Evolutionary conservation across 2,797 vertebrate species (phyloP).

Genomic region (Tenualosa ilisha): DNA sequence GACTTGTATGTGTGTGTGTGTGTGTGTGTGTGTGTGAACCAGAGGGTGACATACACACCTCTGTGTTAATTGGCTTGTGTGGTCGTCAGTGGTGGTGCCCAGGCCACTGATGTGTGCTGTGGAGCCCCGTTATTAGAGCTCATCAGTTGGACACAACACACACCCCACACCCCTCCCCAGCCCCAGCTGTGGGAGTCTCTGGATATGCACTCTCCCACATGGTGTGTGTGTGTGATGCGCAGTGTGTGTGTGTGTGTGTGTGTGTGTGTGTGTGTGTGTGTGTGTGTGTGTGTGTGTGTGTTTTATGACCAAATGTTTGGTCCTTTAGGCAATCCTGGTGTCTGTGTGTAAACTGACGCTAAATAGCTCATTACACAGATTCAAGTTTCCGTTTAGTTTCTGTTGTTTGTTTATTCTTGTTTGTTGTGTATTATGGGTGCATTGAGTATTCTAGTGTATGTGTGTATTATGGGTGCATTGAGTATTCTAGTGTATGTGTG

Average conservation of each 20-base stretch:
- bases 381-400: background rate
- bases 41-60: slow-evolving; percentile 57
- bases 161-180: slow-evolving; percentile 30
- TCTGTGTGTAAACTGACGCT: background rate
- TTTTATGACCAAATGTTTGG: slow-evolving; percentile 24
- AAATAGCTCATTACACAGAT: background rate
- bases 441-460: too few species aligned
- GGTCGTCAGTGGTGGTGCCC: slow-evolving; percentile 58
- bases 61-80: slow-evolving; percentile 69
- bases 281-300: background rate
- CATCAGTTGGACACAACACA: slow-evolving; percentile 11
- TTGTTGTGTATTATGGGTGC: background rate
- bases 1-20: slow-evolving; percentile 41
- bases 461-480: too few species aligned
- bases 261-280: slow-evolving; percentile 16
- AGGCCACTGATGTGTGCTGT: slow-evolving; percentile 20
- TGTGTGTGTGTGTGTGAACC: slow-evolving; percentile 55
- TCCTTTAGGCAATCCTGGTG: background rate
- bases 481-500: too few species aligned
- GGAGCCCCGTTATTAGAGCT: background rate
- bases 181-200: slow-evolving; percentile 65
- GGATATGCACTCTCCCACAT: slow-evolving; percentile 62
- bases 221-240: slow-evolving; percentile 32
- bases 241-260: background rate
- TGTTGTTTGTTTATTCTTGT: background rate